Conservation (phyloP, 2,888 invertebrate species). For the Chydorus sphaericus region DNA sequence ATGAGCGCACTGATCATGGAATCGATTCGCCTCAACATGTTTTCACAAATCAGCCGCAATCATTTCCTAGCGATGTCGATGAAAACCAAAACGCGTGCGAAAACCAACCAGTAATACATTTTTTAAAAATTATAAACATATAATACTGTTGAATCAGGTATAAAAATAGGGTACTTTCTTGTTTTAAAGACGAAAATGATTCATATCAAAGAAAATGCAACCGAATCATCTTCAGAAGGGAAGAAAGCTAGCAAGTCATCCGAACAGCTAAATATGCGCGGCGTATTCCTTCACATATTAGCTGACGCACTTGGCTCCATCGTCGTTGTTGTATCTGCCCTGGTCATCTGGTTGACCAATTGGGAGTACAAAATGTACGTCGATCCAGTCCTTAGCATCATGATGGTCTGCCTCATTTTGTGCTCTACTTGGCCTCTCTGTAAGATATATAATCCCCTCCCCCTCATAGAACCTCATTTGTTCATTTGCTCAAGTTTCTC, state of each 20-base stretch:
- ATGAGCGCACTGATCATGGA: slow-evolving; percentile 44
- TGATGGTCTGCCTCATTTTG: slow-evolving; percentile 71
- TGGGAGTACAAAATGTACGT: slow-evolving; percentile 63
- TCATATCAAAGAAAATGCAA: too few species aligned
- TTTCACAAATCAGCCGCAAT: slow-evolving; percentile 17
- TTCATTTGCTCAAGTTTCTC: too few species aligned
- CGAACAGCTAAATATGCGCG: slow-evolving; percentile 89
- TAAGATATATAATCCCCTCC: slow-evolving; percentile 22
- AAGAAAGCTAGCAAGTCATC: slow-evolving; percentile 31
- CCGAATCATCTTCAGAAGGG: too few species aligned
- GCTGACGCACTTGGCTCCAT: slow-evolving; percentile 94
- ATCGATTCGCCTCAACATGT: slow-evolving; percentile 39
- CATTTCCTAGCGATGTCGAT: slow-evolving; percentile 37
- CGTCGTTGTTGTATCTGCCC: slow-evolving; percentile 75
- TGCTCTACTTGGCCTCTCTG: slow-evolving; percentile 77
- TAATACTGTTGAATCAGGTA: too few species aligned
- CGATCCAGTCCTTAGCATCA: slow-evolving; percentile 83
- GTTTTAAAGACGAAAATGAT: too few species aligned
- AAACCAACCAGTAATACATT: slow-evolving; percentile 3
- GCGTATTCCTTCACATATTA: slow-evolving; percentile 95
- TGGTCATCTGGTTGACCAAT: slow-evolving; percentile 53
- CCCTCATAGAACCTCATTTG: too few species aligned
- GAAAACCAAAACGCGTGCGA: too few species aligned
- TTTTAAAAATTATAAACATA: too few species aligned
- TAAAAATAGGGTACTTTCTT: too few species aligned